Percentiles rank a stretch among this genome's conserved stretches.
phyloP scores from a whole-genome alignment of 2,797 vertebrate species.

The Brachyalestes nurse region DNA sequence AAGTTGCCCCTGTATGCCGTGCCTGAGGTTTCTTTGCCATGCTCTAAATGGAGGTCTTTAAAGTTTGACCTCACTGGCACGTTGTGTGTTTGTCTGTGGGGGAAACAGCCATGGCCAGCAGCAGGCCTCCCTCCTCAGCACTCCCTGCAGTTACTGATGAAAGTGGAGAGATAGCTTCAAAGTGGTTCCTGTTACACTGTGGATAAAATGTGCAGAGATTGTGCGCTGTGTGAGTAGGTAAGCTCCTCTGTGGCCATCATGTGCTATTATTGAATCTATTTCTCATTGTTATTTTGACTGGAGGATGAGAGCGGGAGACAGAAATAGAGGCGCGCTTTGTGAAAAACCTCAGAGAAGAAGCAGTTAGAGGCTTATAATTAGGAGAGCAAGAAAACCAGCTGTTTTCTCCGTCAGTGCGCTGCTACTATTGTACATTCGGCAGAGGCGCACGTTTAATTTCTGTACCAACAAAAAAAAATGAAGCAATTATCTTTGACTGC shows the following conservation, averaged over 20 bases:
- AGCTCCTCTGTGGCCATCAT: neutral
- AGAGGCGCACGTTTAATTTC: neutral
- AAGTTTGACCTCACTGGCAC: neutral
- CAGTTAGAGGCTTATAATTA: neutral
- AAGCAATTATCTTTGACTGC: neutral
- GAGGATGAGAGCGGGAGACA: slow-evolving; percentile 1
- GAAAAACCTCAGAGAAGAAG: neutral
- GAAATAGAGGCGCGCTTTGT: slow-evolving; percentile 9
- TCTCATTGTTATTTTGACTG: slow-evolving; percentile 16
- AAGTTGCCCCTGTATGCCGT: neutral
- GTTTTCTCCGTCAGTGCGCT: neutral
- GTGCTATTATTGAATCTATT: neutral
- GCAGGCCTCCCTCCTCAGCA: neutral
- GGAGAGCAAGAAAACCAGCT: neutral
- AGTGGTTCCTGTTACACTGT: neutral
- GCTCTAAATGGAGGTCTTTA: neutral
- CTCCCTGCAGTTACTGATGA: slow-evolving; percentile 7
- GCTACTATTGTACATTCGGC: neutral
- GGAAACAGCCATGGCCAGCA: neutral
- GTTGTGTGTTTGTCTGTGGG: neutral
- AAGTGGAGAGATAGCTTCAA: neutral
- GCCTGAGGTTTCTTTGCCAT: neutral
- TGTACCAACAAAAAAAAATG: neutral
- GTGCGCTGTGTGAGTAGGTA: neutral
- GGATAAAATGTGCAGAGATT: slow-evolving; percentile 5